Evolutionary conservation across 2,113 vertebrate genomes (phyloP).

Genomic region (Dinomys branickii): DNA sequence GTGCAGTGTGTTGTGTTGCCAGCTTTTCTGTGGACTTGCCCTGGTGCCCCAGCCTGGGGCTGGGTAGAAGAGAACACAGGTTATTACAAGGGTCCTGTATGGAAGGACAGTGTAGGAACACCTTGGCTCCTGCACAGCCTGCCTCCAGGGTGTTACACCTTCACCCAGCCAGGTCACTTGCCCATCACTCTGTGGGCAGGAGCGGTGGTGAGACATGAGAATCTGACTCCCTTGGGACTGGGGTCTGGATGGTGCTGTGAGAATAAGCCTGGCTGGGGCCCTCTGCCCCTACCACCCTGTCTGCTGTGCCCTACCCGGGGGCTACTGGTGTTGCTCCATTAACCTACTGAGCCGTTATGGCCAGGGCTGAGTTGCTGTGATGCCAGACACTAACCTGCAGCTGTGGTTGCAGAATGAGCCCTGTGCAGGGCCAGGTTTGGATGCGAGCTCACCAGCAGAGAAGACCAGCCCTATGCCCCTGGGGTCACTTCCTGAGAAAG

Average conservation of each 20-base stretch:
- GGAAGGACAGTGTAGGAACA: no score
- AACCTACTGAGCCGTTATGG: neutral
- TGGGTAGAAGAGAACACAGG: neutral
- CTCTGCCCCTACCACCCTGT: neutral
- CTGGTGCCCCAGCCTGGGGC: neutral
- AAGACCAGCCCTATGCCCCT: neutral
- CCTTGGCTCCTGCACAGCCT: neutral
- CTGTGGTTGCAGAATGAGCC: neutral
- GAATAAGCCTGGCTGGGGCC: neutral
- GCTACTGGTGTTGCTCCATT: constrained; percentile 14
- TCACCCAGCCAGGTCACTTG: neutral
- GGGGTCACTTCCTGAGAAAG: neutral
- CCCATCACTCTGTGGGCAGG: neutral
- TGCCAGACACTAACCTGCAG: neutral
- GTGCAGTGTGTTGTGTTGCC: neutral
- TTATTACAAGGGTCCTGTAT: neutral
- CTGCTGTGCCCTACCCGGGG: neutral
- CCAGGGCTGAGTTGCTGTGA: constrained; percentile 53
- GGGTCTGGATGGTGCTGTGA: neutral
- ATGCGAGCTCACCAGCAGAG: neutral
- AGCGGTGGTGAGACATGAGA: rapidly evolving
- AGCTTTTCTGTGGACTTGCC: neutral
- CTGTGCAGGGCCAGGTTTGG: neutral
- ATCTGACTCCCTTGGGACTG: neutral
- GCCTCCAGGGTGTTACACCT: neutral